Percentiles rank a stretch among this genome's conserved stretches.
These are phyloP conservation scores for Hesperophylax magnus DNA, from an alignment of 1,140 invertebrate genomes.

Conservation along the genomic window DNA sequence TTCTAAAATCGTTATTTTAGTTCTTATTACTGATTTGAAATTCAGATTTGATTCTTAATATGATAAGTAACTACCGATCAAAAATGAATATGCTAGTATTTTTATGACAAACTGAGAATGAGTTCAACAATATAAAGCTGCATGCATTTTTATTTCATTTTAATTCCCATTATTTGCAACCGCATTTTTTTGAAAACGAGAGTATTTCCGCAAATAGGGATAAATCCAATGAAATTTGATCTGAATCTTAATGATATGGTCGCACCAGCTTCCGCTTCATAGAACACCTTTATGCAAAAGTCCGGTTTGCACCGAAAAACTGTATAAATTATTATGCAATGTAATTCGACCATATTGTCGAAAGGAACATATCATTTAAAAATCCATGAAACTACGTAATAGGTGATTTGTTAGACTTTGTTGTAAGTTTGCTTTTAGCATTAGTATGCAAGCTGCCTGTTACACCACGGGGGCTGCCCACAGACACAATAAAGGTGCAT, in stretches of 20 bases:
- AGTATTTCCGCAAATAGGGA: slow-evolving; percentile 46
- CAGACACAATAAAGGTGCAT: slow-evolving; percentile 27
- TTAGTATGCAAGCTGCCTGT: slow-evolving; percentile 2
- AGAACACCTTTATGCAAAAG: slow-evolving; percentile 40
- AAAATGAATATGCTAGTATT: background rate
- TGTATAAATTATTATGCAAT: background rate
- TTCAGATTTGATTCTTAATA: too few relatives aligned
- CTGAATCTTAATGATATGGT: slow-evolving; percentile 47
- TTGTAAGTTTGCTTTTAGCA: background rate
- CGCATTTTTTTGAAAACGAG: slow-evolving; percentile 33
- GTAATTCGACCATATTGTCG: too few relatives aligned
- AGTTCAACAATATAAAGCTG: too few relatives aligned
- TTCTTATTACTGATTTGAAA: too few relatives aligned
- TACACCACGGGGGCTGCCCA: slow-evolving; percentile 9
- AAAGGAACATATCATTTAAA: too few relatives aligned
- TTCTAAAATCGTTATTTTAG: too few relatives aligned
- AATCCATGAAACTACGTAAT: too few relatives aligned
- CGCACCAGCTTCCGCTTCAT: slow-evolving; percentile 40
- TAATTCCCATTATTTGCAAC: background rate
- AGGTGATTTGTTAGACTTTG: background rate
- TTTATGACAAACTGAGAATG: background rate
- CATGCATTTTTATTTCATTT: background rate
- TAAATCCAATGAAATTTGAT: slow-evolving; percentile 48
- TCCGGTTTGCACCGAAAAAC: background rate
- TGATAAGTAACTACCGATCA: background rate